Percentiles rank a stretch among this genome's conserved stretches.
Conservation (phyloP, 2,888 invertebrate genomes). For the Polydrusus tereticollis region DNA sequence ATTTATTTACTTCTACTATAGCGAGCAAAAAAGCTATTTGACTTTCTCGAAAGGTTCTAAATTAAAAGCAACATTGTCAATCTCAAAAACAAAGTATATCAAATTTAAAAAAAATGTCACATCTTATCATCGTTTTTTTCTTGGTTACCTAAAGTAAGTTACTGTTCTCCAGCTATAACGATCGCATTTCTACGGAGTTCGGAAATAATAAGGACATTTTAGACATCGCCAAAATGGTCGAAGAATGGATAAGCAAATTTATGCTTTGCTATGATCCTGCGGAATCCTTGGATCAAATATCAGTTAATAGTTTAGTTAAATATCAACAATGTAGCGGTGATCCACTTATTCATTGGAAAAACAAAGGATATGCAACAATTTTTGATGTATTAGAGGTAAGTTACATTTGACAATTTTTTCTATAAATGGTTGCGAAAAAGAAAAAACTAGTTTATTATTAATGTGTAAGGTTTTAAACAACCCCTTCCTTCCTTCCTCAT, state of each 20-base stretch:
- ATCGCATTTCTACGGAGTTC: slow-evolving; percentile 53
- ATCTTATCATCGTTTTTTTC: too few relatives aligned
- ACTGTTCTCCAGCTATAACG: slow-evolving; percentile 54
- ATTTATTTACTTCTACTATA: too few relatives aligned
- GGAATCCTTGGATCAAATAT: slow-evolving; percentile 76
- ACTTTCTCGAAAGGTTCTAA: too few relatives aligned
- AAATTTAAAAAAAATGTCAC: too few relatives aligned
- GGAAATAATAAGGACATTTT: slow-evolving; percentile 52
- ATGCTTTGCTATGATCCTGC: slow-evolving; percentile 70
- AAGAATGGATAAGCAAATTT: slow-evolving; percentile 62
- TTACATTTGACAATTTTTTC: not conserved
- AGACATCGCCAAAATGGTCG: slow-evolving; percentile 48
- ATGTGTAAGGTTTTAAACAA: too few relatives aligned
- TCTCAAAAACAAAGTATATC: too few relatives aligned
- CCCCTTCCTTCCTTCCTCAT: too few relatives aligned
- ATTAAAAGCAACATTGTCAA: too few relatives aligned
- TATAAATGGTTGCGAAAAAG: too few relatives aligned
- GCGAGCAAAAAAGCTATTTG: too few relatives aligned
- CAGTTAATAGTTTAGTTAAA: slow-evolving; percentile 72
- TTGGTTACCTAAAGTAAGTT: too few relatives aligned
- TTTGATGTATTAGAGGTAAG: slow-evolving; percentile 77
- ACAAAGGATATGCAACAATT: slow-evolving; percentile 77
- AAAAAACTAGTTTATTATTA: too few relatives aligned
- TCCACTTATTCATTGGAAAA: slow-evolving; percentile 79
- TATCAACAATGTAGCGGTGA: slow-evolving; percentile 81